Base-by-base conservation (phyloP, 2,113 vertebrate species). In the Chascanopsetta lugubris region DNA sequence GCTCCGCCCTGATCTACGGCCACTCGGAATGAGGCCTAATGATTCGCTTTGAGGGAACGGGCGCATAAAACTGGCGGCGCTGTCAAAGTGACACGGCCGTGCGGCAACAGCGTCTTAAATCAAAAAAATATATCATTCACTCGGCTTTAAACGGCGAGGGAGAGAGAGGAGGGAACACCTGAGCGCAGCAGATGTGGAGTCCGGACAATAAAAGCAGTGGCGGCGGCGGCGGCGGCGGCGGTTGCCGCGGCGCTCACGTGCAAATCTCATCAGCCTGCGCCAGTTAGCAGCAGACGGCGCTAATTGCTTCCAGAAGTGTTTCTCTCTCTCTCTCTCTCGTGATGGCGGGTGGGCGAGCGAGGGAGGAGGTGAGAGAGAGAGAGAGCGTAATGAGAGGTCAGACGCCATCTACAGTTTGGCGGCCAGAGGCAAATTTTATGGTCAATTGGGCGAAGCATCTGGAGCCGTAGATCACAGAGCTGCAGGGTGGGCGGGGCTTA, bases 261-360 rank as follows among this genome's bases (percentile, higher is more conserved):
- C 93, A 93, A 96, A 95, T 96, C 93, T 94, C 95, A 94, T 95
- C 96, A 95, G 87, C 77, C 79, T 53, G 82, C 56, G 68, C 76
- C 77, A 77, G 87, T 91, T 89, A 92, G 94, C 90, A 75, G 94
- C 93, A 94, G 95, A 95, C 93, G 91, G 92, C 92, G 82, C 92
- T 97, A 98, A 99, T 98, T 95, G 94, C 92, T 95, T 97, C 96
- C 97, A 99, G 95, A 95, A 94, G 93, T 83, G 87, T 85, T 77
- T 68, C 86, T 69, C 71, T 75, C 25, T 46, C 74, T 94, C 93
- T 91, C 92, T 65, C 75, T 22, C 89, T 79, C 87, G 86, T 77
- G 88, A 87, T 73, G 86, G 91, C 85, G 77, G 20, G 56, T 36
- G 49, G 25, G 22, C 65, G 29, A 43, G 26, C 22, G 68, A 2